Evolutionary conservation across 2,797 vertebrate genomes (phyloP).

Genomic region (Poecilia picta): DNA sequence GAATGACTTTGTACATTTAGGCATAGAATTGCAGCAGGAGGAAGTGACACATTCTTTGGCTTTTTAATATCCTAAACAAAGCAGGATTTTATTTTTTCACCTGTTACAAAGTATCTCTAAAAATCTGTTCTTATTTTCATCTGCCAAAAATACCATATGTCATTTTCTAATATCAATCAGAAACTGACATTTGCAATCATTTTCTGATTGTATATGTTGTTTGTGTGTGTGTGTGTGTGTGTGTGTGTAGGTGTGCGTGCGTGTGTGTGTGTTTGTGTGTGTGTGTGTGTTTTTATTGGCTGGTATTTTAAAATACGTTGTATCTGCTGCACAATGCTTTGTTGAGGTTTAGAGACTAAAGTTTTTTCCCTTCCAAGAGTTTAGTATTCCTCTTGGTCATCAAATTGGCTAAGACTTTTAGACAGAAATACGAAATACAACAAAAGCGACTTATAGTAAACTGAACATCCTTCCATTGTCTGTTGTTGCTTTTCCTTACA

Average conservation of each 20-base stretch:
- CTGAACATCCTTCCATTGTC: not conserved
- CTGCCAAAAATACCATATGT: too few species aligned
- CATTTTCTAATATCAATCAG: too few species aligned
- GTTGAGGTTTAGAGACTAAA: not conserved
- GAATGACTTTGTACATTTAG: not conserved
- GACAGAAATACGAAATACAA: not conserved
- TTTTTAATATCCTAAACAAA: not conserved
- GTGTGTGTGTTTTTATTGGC: not conserved
- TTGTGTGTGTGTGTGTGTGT: not conserved
- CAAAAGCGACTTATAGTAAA: not conserved
- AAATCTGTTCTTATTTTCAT: not conserved
- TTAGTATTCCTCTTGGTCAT: not conserved
- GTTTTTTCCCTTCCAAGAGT: not conserved
- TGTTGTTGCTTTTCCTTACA: not conserved
- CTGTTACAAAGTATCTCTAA: not conserved
- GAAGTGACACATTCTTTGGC: not conserved
- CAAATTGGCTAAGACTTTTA: not conserved
- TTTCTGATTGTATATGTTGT: not conserved
- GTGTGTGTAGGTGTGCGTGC: not conserved
- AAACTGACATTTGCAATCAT: not conserved
- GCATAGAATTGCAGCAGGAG: not conserved
- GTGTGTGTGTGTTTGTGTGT: not conserved
- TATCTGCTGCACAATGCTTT: not conserved
- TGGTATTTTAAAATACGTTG: not conserved
- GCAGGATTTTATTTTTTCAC: not conserved